Evolutionary conservation across 2,113 vertebrate species (phyloP).

Genomic region (Tetraodon nigroviridis): DNA sequence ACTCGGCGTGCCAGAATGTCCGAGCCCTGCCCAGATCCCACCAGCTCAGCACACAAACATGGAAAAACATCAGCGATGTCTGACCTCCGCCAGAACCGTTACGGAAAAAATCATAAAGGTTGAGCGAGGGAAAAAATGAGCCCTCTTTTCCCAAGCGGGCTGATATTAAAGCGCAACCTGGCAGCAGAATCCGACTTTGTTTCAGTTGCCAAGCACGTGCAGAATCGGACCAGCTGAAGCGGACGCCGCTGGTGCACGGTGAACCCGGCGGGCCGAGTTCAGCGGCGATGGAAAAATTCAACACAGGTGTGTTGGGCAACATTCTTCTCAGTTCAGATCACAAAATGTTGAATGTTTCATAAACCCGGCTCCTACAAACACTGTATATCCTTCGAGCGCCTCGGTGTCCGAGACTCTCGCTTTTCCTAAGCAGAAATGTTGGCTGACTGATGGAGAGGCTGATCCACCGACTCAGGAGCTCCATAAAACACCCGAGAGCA

Average conservation of each 20-base stretch:
- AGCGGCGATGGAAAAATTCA: too few species aligned
- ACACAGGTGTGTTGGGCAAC: too few species aligned
- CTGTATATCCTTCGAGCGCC: too few species aligned
- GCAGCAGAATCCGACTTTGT: slow-evolving; percentile 1
- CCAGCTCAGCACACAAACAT: slow-evolving; percentile 47
- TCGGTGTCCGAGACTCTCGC: background rate
- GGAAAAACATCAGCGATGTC: slow-evolving; percentile 48
- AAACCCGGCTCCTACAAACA: too few species aligned
- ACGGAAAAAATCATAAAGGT: slow-evolving; percentile 24
- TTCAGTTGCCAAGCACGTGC: slow-evolving; percentile 27
- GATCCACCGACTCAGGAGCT: too few species aligned
- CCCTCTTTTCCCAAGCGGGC: slow-evolving; percentile 30
- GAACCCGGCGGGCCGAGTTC: slow-evolving; percentile 5
- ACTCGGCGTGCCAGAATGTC: slow-evolving; percentile 40
- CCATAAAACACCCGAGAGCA: too few species aligned
- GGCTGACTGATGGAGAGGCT: too few species aligned
- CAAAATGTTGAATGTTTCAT: background rate
- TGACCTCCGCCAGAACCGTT: slow-evolving; percentile 38
- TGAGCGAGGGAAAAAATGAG: slow-evolving; percentile 26
- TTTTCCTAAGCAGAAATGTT: background rate
- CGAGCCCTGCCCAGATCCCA: slow-evolving; percentile 21
- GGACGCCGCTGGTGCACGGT: background rate
- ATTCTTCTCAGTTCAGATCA: background rate
- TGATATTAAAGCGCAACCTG: slow-evolving; percentile 13
- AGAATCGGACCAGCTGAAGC: background rate